phyloP scores from a whole-genome alignment of 2,113 vertebrate genomes.

The Baryphthengus martii region DNA sequence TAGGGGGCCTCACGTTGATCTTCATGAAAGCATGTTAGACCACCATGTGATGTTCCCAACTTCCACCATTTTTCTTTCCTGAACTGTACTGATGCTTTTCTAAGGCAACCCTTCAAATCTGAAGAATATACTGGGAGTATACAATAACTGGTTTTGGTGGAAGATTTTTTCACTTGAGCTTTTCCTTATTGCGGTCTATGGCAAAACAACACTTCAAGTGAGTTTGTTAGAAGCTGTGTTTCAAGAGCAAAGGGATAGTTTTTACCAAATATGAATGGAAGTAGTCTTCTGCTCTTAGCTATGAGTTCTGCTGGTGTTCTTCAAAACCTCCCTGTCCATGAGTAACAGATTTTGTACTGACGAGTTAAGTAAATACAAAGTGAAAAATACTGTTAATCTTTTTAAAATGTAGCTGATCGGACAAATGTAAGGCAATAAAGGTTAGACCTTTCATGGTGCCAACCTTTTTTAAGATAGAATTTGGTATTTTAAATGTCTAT shows the following conservation, averaged over 20 bases:
- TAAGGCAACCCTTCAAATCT: neutral
- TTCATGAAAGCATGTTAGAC: neutral
- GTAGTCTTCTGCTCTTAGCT: neutral
- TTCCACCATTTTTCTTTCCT: neutral
- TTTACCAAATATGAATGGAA: neutral
- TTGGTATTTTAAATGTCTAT: neutral
- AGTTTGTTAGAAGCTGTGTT: neutral
- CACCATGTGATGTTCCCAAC: neutral
- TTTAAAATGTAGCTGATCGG: constrained; percentile 4
- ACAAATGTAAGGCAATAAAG: neutral
- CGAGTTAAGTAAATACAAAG: neutral
- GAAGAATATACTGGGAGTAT: neutral
- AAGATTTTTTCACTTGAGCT: neutral
- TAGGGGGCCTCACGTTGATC: neutral
- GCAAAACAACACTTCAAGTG: neutral
- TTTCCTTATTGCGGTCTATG: neutral
- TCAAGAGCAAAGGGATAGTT: neutral
- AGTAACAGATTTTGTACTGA: neutral
- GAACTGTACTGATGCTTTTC: neutral
- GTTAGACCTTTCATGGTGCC: neutral
- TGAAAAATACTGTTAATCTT: neutral
- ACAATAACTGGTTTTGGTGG: neutral
- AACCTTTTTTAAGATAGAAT: neutral
- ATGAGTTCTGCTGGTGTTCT: neutral
- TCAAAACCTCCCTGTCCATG: neutral